phyloP scores from a whole-genome alignment of 2,113 vertebrate species.

The Caloenas nicobarica region DNA sequence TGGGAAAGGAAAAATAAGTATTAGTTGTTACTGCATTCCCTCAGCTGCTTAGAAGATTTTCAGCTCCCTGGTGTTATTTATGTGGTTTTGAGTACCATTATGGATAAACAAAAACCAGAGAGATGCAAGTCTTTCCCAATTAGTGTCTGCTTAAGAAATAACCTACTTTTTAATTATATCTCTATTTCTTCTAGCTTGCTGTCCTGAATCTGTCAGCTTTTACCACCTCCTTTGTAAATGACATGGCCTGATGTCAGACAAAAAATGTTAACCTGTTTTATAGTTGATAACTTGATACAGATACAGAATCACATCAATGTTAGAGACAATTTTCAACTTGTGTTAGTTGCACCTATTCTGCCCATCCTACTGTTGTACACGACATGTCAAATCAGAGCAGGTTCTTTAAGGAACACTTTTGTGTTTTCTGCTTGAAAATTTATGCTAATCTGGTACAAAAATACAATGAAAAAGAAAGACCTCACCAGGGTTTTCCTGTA shows the following conservation, averaged over 20 bases:
- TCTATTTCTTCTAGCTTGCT: neutral
- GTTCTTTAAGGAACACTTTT: neutral
- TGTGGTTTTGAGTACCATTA: neutral
- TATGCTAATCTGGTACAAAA: neutral
- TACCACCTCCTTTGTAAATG: neutral
- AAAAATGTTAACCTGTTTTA: neutral
- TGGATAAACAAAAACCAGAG: accelerated
- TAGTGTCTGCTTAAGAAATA: conserved; percentile 1
- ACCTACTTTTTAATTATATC: neutral
- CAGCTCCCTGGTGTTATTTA: neutral
- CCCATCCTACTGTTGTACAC: neutral
- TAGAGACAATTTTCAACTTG: neutral
- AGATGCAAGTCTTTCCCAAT: neutral
- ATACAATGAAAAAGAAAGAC: neutral
- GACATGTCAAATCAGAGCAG: neutral
- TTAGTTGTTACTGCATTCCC: neutral
- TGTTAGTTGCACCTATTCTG: neutral
- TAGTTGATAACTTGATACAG: neutral
- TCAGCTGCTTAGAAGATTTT: neutral
- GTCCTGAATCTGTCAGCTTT: conserved; percentile 5
- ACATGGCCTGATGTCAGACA: neutral
- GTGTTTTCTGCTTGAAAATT: neutral
- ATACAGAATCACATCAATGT: neutral
- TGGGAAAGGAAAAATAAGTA: neutral
- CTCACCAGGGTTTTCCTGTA: neutral